These are phyloP conservation scores for Meandrina meandrites DNA, from an alignment of 92 coral and sea anemone species.

Conservation along the genomic window DNA sequence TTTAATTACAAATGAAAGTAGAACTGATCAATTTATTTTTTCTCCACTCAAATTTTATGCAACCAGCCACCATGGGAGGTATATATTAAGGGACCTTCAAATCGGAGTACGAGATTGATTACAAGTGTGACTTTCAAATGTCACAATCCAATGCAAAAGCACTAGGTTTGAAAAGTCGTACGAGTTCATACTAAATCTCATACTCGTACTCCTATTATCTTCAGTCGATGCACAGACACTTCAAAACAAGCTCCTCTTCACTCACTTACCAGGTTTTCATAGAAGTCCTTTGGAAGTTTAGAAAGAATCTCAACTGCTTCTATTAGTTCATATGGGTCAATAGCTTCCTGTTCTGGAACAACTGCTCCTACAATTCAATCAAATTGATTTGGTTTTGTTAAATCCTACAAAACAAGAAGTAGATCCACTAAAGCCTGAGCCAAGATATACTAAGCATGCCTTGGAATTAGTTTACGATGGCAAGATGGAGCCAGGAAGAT, in stretches of 20 bases:
- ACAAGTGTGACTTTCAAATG: no score
- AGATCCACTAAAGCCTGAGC: background rate
- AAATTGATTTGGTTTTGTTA: no score
- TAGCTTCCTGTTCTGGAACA: constrained; percentile 64
- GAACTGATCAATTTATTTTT: background rate
- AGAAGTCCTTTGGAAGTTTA: constrained; percentile 95
- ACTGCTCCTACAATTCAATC: constrained; percentile 26
- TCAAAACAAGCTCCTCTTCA: no score
- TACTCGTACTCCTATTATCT: no score
- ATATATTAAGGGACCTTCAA: no score
- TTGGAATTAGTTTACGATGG: background rate
- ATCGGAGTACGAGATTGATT: no score
- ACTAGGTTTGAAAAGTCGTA: no score
- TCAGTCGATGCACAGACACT: no score
- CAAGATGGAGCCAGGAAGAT: background rate
- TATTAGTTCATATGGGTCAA: constrained; percentile 96
- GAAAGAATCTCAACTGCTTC: constrained; percentile 92
- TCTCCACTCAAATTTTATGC: background rate
- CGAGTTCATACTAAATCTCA: no score
- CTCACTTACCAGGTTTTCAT: constrained; percentile 87
- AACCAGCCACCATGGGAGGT: no score
- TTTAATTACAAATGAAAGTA: background rate
- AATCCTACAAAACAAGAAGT: background rate
- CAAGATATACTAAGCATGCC: background rate
- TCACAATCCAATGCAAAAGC: no score